Base-by-base conservation (phyloP, 2,888 invertebrate genomes). In the Eilema griseolum region DNA sequence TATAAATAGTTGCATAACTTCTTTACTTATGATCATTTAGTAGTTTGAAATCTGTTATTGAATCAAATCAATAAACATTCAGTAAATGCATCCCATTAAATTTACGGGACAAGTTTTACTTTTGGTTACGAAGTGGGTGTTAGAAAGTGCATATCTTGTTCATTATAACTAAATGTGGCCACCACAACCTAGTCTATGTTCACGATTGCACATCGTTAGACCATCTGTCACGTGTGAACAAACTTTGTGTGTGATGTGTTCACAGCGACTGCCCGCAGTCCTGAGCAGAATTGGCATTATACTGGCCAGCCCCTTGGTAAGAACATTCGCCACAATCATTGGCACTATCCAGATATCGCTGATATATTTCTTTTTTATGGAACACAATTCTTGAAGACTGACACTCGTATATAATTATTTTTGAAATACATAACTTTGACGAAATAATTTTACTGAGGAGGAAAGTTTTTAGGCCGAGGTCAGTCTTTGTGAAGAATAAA, bases 271-370 rank as follows among this genome's bases (percentile, higher is more conserved):
- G 96, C 98, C 98, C 96, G 98, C 98, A 96, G 98, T 98, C 96
- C 97, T 98, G 97, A 98, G 97, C 97, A 97, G 98, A 97, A 98
- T 98, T 97, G 98, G 98, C 97, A 98, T 98, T 96, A 98, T 98
- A 97, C 97, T 98, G 97, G 98, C 98, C 97, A 98, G 98, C 97
- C 98, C 98, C 96, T 97, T 98, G 98, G 98, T 98, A 98, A 98
- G 98, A 94, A 93, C 85, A 88, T 92, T 91, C 92, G 95, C 95
- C 94, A 86, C 90, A 86, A 88, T 89, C 94, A 94, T 92, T 92
- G 95, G 94, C 95, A 94, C 93, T 86, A 87, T 92, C 93, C 90
- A 76, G 88, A 89, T 81, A 88, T 96, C 78, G 86, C 90, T 91
- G 89, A 86, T 89, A 89, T 92, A 90, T 91, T 93, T 92, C 88